These are phyloP conservation scores for Laodelphax striatellus DNA, from an alignment of 1,140 invertebrate species.

Conservation along the genomic window DNA sequence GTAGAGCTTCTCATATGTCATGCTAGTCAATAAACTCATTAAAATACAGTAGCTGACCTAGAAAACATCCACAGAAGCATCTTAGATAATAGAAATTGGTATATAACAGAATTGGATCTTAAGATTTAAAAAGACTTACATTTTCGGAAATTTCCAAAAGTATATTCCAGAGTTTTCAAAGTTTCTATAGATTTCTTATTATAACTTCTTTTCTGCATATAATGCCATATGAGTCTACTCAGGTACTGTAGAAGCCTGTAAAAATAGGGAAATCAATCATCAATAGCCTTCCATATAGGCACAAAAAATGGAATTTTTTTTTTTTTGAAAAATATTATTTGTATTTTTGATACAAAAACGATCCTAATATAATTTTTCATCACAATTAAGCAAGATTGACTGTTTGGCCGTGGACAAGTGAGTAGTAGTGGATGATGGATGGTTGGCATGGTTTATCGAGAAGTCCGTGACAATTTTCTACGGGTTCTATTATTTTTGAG, in stretches of 20 bases:
- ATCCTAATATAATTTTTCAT: no score
- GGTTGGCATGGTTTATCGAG: no score
- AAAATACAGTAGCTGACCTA: neutral
- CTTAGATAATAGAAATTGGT: neutral
- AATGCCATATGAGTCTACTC: slow-evolving; percentile 18
- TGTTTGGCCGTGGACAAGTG: no score
- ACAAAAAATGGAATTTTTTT: no score
- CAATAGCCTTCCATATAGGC: no score
- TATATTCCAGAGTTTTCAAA: slow-evolving; percentile 18
- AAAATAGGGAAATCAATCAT: neutral
- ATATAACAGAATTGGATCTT: neutral
- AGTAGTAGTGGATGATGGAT: no score
- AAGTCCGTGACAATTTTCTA: no score
- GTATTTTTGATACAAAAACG: no score
- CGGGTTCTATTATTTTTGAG: no score
- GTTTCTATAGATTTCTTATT: slow-evolving; percentile 13
- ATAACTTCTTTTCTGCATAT: slow-evolving; percentile 14
- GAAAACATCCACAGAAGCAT: no score
- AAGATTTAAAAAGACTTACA: slow-evolving; percentile 10
- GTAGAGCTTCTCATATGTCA: neutral
- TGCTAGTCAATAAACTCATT: neutral
- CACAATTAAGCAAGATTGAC: no score
- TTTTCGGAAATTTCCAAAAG: slow-evolving; percentile 18
- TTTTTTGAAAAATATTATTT: no score
- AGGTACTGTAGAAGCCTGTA: slow-evolving; percentile 20